These are phyloP conservation scores for Cyclargus thomasi DNA, from an alignment of 1,140 invertebrate genomes.

Conservation along the genomic window DNA sequence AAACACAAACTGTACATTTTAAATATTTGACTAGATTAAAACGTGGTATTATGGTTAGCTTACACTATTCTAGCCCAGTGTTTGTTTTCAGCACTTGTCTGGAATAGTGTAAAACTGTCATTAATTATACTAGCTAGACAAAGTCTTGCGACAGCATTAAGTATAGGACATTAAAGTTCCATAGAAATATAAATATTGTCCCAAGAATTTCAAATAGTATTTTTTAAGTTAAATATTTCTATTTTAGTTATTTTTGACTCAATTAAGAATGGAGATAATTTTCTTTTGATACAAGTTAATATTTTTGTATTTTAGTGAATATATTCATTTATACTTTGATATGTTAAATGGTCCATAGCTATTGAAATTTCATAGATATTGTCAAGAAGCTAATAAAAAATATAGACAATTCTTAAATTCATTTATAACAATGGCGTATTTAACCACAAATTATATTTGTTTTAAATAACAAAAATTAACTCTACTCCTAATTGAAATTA, in stretches of 20 bases:
- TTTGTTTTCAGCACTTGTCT: too few relatives aligned
- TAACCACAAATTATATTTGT: too few relatives aligned
- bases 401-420: neutral
- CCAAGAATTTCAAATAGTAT: too few relatives aligned
- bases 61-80: too few relatives aligned
- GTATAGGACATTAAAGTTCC: neutral
- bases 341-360: neutral
- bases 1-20: neutral
- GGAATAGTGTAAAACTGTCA: too few relatives aligned
- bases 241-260: neutral
- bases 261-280: neutral
- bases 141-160: constrained; percentile 2
- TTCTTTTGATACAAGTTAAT: neutral
- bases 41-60: neutral
- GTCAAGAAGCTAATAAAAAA: neutral
- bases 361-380: neutral
- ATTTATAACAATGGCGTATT: neutral
- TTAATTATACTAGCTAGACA: neutral
- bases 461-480: neutral
- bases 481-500: neutral
- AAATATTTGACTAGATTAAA: constrained; percentile 13
- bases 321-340: neutral
- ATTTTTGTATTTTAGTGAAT: neutral
- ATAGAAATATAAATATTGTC: too few relatives aligned
- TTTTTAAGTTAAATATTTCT: too few relatives aligned